phyloP scores from a whole-genome alignment of 2,113 vertebrate species.

The Pachypanchax playfairii region DNA sequence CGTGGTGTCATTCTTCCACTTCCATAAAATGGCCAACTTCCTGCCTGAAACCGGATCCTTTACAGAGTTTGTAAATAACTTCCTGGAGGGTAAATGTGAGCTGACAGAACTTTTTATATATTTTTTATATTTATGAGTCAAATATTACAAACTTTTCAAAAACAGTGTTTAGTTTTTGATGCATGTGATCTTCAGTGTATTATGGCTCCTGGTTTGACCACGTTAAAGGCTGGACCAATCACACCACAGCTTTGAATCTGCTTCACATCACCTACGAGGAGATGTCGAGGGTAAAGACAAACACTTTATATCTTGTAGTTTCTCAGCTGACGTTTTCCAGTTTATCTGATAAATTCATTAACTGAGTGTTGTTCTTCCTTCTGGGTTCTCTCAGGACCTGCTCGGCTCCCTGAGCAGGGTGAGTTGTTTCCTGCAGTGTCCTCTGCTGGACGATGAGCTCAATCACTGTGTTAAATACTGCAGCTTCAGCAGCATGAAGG shows the following conservation, averaged over 20 bases:
- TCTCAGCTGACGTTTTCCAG: too few species aligned
- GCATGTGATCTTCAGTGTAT: slow-evolving; percentile 71
- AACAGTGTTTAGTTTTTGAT: background rate
- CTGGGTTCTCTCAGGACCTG: slow-evolving; percentile 75
- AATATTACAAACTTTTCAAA: too few species aligned
- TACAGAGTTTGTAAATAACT: slow-evolving; percentile 75
- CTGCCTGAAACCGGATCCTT: slow-evolving; percentile 80
- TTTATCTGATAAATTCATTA: background rate
- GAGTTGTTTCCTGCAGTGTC: slow-evolving; percentile 76
- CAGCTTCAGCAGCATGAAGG: slow-evolving; percentile 83
- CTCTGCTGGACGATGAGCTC: slow-evolving; percentile 71
- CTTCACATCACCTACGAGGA: slow-evolving; percentile 86
- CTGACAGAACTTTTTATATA: background rate
- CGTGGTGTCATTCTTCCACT: slow-evolving; percentile 85
- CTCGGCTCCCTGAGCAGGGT: slow-evolving; percentile 66
- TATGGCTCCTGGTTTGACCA: slow-evolving; percentile 91
- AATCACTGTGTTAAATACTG: slow-evolving; percentile 73
- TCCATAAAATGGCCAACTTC: slow-evolving; percentile 86
- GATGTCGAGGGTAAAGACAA: slow-evolving; percentile 79
- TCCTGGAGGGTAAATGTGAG: slow-evolving; percentile 82
- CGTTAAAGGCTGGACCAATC: slow-evolving; percentile 83
- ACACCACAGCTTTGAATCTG: slow-evolving; percentile 67
- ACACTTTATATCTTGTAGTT: background rate
- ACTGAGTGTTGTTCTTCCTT: too few species aligned
- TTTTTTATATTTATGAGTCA: background rate